A percentile compares a stretch with the other conserved stretches of the same genome.
Conservation (phyloP, 2,113 vertebrate species). For the Pseudopipra pipra region DNA sequence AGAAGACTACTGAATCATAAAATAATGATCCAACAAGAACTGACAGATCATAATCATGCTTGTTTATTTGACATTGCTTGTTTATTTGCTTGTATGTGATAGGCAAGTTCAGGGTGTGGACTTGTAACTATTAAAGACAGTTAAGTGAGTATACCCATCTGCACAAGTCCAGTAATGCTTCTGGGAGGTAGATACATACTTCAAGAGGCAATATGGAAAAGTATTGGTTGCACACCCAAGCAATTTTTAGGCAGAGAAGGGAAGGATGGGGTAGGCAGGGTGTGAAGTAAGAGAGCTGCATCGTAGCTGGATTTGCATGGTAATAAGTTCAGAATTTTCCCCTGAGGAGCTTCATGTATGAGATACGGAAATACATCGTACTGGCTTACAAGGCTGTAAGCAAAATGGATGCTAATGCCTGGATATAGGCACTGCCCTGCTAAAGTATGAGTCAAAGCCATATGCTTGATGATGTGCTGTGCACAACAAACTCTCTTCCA, state of each 20-base stretch:
- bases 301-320: not conserved
- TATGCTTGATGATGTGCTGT: not conserved
- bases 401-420: not conserved
- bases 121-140: not conserved
- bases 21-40: not conserved
- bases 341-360: not conserved
- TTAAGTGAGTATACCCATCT: not conserved
- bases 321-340: conserved; percentile 11
- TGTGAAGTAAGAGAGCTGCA: not conserved
- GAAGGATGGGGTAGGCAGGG: not conserved
- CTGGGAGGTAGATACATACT: not conserved
- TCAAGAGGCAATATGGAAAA: not conserved
- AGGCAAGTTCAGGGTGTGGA: not conserved
- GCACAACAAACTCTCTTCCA: not conserved
- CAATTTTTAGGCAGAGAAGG: not conserved
- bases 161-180: not conserved
- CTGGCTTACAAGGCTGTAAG: not conserved
- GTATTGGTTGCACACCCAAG: not conserved
- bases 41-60: not conserved
- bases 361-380: not conserved
- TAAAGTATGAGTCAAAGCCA: not conserved
- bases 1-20: not conserved
- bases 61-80: not conserved
- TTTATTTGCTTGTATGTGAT: not conserved
- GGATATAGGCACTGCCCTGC: not conserved